A percentile compares a stretch with the other conserved stretches of the same genome.
Evolutionary conservation across 2,113 vertebrate genomes (phyloP).

Genomic region (Alces alces): DNA sequence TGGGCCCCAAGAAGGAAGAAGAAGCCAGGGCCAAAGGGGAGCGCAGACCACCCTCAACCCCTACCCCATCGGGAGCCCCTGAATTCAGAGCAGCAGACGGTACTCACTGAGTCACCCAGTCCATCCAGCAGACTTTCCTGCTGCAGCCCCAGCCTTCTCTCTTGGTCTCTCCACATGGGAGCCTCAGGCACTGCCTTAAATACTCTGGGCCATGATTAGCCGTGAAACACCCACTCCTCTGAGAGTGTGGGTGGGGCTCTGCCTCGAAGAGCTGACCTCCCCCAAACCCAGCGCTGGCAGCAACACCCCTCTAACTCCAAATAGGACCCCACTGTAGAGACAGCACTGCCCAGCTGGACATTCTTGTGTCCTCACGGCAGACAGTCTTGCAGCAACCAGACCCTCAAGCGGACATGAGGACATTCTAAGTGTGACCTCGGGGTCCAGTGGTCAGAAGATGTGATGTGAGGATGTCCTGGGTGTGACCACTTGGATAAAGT

Average conservation of each 20-base stretch:
- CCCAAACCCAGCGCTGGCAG: rapidly evolving
- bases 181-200: background rate
- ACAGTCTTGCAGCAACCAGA: background rate
- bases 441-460: background rate
- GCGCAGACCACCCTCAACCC: background rate
- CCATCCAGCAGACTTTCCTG: background rate
- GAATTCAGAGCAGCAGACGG: background rate
- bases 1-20: background rate
- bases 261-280: background rate
- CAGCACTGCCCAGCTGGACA: background rate
- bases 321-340: background rate
- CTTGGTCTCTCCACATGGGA: background rate
- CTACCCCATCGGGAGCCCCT: background rate
- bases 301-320: background rate
- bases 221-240: background rate
- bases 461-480: background rate
- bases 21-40: too few species aligned
- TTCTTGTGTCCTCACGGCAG: background rate
- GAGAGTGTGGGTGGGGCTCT: background rate
- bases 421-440: background rate
- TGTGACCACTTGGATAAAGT: background rate
- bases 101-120: rapidly evolving
- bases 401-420: background rate
- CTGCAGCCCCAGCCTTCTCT: background rate
- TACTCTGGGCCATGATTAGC: background rate